Base-by-base conservation (phyloP, 2,113 vertebrate species). In the Pseudopipra pipra region DNA sequence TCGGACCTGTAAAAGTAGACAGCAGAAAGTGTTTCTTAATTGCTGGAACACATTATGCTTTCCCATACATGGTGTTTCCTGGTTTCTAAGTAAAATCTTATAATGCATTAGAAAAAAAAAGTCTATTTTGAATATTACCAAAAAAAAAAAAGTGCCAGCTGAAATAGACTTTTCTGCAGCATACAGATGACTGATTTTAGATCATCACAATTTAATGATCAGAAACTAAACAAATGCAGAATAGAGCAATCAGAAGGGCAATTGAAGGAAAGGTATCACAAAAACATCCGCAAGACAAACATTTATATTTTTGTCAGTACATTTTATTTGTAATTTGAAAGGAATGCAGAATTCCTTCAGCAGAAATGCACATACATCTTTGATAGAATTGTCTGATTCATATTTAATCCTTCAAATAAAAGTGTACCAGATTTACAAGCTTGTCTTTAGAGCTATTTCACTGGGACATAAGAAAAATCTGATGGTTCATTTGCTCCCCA, bases 1-100 rank as follows among this genome's bases (percentile, higher is more conserved):
- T 33, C 99, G 99, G 74, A 99, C 98, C 99, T 99, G 97, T 25
- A 93, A 84, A 94, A 95, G 51, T 0, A 96, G 68, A 95, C 82
- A 65, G 84, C n/a, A 91, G 28, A 90, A 47, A 93, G 68, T 7
- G 82, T 43, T 95, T 91, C 82, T 59, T 76, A 54, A 52, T 9
- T 65, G 72, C 44, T 68, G 47, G 59, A 59, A 90, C 54, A 86
- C 35, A 4, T 9, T 6, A 33, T 8, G 78, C 54, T 74, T 67
- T 55, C 12, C 28, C 58, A 59, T 15, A 52, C 49, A 10, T 6
- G 14, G 19, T 10, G 18, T 41, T 68, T 65, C 67, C 77, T 13
- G n/a, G 15, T 24, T 87, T 82, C 13, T 49, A 55, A 76, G 84
- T 86, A 92, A 88, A 84, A 70, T 52, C 20, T 59, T 35, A 23